These are phyloP conservation scores for Lonchura striata DNA, from an alignment of 2,113 vertebrate genomes.

Conservation along the genomic window DNA sequence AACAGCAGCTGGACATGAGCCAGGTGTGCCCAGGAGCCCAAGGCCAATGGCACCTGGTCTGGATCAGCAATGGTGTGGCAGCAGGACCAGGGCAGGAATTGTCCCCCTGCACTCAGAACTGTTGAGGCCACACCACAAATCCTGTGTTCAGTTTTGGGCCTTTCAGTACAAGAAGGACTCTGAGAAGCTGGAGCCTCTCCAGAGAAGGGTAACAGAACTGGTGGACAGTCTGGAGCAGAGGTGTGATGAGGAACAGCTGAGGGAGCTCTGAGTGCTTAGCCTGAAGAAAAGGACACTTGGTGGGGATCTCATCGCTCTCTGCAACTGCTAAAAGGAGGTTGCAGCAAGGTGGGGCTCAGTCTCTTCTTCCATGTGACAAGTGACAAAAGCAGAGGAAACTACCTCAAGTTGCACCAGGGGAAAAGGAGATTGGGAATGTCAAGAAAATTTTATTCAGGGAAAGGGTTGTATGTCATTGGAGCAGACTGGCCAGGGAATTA, in stretches of 20 bases:
- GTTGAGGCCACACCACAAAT: background rate
- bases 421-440: background rate
- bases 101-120: accelerated
- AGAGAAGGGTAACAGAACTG: background rate
- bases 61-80: background rate
- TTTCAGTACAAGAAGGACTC: accelerated
- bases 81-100: background rate
- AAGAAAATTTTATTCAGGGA: background rate
- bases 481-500: background rate
- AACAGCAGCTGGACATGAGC: background rate
- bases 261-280: background rate
- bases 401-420: background rate
- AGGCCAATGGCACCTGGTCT: background rate
- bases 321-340: background rate
- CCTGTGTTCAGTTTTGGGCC: background rate
- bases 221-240: background rate
- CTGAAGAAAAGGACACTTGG: background rate
- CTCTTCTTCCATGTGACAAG: background rate
- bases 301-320: background rate
- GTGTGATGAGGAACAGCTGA: background rate
- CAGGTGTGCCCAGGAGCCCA: background rate
- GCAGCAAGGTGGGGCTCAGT: accelerated
- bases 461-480: background rate
- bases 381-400: background rate
- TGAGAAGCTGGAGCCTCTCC: accelerated